These are phyloP conservation scores for Ancistrus triradiatus DNA, from an alignment of 2,113 vertebrate species.

Conservation along the genomic window DNA sequence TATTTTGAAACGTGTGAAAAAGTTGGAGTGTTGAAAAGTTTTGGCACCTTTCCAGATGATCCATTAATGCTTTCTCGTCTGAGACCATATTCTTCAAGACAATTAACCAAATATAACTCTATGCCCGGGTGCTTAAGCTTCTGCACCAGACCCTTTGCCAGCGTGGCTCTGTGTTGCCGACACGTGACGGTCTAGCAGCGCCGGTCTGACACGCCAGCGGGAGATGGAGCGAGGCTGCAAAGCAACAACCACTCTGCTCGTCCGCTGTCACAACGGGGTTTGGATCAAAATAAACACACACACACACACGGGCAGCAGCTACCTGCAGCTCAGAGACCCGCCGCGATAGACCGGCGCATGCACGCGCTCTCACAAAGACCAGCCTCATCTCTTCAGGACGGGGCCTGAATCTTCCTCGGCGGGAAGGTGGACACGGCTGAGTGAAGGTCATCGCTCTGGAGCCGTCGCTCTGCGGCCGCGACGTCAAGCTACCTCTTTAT, in stretches of 20 bases:
- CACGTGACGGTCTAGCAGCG: conserved; percentile 1
- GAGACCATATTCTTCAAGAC: too few species aligned
- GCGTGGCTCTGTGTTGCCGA: background rate
- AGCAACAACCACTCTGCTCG: conserved; percentile 11
- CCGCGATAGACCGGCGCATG: background rate
- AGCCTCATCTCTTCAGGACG: background rate
- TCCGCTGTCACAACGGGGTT: conserved; percentile 11
- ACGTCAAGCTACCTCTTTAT: background rate
- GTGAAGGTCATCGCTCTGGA: conserved; percentile 4
- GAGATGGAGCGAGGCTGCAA: conserved; percentile 2
- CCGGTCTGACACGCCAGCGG: conserved; percentile 17
- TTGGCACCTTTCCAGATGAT: too few species aligned
- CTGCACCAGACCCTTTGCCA: too few species aligned
- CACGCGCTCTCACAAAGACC: background rate
- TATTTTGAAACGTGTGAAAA: too few species aligned
- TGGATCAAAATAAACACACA: conserved; percentile 19
- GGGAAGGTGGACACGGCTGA: background rate
- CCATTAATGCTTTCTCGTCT: too few species aligned
- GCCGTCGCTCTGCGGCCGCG: background rate
- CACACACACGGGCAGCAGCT: background rate
- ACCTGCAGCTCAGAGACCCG: conserved; percentile 1
- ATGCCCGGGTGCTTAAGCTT: too few species aligned
- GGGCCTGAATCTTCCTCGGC: background rate
- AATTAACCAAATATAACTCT: too few species aligned
- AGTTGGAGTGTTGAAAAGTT: too few species aligned